phyloP scores from a whole-genome alignment of 1,140 invertebrate species.

The Trigoniulus corallinus region DNA sequence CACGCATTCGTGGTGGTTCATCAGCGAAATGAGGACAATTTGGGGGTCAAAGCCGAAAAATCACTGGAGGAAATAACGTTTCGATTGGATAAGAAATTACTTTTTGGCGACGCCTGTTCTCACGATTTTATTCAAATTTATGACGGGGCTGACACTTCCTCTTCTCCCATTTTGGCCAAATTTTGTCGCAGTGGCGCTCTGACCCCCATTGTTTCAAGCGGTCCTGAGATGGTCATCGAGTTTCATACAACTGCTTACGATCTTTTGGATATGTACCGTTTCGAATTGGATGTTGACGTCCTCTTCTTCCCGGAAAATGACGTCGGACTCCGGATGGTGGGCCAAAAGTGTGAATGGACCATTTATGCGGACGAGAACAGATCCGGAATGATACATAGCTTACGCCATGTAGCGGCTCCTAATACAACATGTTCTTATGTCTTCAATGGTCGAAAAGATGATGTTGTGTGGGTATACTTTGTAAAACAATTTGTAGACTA shows the following conservation, averaged over 20 bases:
- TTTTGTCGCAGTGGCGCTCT: conserved; percentile 40
- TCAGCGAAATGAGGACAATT: conserved; percentile 17
- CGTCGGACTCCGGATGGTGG: conserved; percentile 32
- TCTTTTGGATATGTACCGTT: conserved; percentile 43
- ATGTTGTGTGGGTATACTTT: conserved; percentile 74
- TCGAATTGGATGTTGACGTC: conserved; percentile 71
- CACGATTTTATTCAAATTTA: conserved; percentile 19
- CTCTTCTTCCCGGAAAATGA: conserved; percentile 43
- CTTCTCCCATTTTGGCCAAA: conserved; percentile 16
- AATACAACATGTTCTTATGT: conserved; percentile 72
- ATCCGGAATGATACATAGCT: conserved; percentile 49
- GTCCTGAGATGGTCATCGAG: conserved; percentile 65
- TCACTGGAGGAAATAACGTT: background rate
- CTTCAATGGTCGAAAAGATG: conserved; percentile 54
- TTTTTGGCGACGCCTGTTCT: conserved; percentile 14
- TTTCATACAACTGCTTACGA: conserved; percentile 40
- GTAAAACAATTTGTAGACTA: conserved; percentile 42
- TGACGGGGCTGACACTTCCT: conserved; percentile 18
- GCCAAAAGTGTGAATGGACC: conserved; percentile 21
- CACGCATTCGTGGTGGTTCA: conserved; percentile 39
- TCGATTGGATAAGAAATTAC: conserved; percentile 8
- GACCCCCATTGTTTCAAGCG: conserved; percentile 44
- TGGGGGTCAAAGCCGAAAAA: conserved; percentile 36
- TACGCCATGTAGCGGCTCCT: conserved; percentile 62
- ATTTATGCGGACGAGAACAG: conserved; percentile 24